phyloP scores from a whole-genome alignment of 2,113 vertebrate species.

The Pteronura brasiliensis region DNA sequence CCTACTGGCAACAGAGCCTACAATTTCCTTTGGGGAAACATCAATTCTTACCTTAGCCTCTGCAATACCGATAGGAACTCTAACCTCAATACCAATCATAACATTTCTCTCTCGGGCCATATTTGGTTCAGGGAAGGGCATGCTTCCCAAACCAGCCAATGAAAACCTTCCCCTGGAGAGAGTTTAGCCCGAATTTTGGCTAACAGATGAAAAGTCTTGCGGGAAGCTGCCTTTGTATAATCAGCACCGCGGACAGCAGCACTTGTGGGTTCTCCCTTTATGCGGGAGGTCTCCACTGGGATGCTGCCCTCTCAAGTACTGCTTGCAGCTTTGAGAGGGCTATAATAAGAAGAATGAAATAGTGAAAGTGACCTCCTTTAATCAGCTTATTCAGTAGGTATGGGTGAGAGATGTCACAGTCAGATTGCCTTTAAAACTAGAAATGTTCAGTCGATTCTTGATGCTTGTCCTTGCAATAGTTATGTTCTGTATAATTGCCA shows the following conservation, averaged over 20 bases:
- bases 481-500: background rate
- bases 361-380: background rate
- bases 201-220: background rate
- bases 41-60: background rate
- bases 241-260: constrained; percentile 71
- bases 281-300: background rate
- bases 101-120: background rate
- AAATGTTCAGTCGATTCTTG: background rate
- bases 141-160: background rate
- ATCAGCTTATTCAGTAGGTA: background rate
- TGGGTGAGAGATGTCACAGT: background rate
- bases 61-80: background rate
- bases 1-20: background rate
- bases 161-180: background rate
- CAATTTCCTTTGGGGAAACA: background rate
- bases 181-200: background rate
- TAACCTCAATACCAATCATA: background rate
- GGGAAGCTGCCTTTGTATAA: background rate
- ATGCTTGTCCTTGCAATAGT: background rate
- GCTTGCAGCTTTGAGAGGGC: background rate
- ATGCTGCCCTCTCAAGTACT: background rate
- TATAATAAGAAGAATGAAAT: background rate
- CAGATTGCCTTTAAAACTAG: background rate
- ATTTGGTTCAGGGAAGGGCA: background rate
- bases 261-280: rapidly evolving